Evolutionary conservation across 2,113 vertebrate genomes (phyloP).

Genomic region (Numenius arquata): DNA sequence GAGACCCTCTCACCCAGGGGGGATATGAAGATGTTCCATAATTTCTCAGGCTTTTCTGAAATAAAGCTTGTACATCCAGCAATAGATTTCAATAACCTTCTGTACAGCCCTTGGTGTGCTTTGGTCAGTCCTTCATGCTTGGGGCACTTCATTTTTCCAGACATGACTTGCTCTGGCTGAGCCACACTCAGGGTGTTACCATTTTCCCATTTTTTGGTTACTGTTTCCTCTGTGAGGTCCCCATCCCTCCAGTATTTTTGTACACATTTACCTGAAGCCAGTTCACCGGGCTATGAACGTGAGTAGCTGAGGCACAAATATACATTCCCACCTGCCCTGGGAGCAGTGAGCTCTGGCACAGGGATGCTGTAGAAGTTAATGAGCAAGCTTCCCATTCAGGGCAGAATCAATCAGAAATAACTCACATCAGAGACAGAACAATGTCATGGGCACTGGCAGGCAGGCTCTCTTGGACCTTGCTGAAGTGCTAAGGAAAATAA

Average conservation of each 20-base stretch:
- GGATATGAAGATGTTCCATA: background rate
- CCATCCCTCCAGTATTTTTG: background rate
- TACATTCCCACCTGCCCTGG: background rate
- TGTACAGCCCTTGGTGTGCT: background rate
- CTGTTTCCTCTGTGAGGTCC: rapidly evolving
- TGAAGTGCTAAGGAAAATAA: background rate
- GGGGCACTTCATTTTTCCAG: background rate
- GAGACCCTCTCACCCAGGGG: rapidly evolving
- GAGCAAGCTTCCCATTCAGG: background rate
- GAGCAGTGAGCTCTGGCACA: background rate
- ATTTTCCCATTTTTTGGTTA: background rate
- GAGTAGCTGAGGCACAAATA: background rate
- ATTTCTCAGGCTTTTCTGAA: background rate
- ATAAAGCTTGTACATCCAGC: background rate
- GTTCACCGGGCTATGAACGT: background rate
- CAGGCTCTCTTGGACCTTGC: background rate
- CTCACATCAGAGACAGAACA: background rate
- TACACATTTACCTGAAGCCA: background rate
- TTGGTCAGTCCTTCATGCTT: background rate
- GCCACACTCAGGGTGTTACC: rapidly evolving
- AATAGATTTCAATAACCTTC: background rate
- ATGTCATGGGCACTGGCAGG: background rate
- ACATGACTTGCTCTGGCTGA: background rate
- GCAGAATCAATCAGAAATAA: background rate
- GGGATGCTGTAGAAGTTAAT: background rate